A percentile compares a stretch with the other conserved stretches of the same genome.
Conservation (phyloP, 2,113 vertebrate species). For the Amblyopsis rosae region DNA sequence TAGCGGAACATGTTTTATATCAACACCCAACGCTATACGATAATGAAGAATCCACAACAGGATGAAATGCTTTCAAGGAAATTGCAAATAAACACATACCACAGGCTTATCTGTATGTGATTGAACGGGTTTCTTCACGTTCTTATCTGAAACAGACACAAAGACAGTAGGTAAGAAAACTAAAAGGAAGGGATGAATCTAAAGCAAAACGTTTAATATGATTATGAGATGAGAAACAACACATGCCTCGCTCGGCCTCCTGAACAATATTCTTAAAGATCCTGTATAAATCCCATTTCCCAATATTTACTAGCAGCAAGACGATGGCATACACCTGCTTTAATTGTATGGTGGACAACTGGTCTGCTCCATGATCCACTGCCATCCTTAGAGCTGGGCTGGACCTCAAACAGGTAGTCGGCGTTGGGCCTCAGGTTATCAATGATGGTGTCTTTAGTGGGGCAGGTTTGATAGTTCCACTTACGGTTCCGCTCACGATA, state of each 20-base stretch:
- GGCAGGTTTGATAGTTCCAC: slow-evolving; percentile 94
- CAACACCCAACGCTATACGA: not conserved
- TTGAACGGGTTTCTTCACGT: slow-evolving; percentile 53
- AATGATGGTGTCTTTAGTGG: slow-evolving; percentile 89
- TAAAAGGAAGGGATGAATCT: slow-evolving; percentile 13
- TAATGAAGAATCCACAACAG: not conserved
- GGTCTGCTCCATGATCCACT: slow-evolving; percentile 88
- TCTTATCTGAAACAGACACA: slow-evolving; percentile 58
- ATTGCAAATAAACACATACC: slow-evolving; percentile 54
- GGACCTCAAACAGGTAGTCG: slow-evolving; percentile 92
- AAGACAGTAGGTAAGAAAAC: slow-evolving; percentile 18
- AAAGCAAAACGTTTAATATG: slow-evolving; percentile 27
- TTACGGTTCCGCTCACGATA: slow-evolving; percentile 92
- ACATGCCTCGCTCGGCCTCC: not conserved
- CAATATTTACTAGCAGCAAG: not conserved
- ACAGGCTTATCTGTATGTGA: slow-evolving; percentile 24
- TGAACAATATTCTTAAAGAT: slow-evolving; percentile 15
- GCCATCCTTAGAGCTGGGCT: slow-evolving; percentile 78
- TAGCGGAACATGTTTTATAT: not conserved
- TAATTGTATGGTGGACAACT: slow-evolving; percentile 81
- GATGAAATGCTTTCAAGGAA: not conserved
- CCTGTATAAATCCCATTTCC: not conserved
- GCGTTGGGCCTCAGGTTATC: slow-evolving; percentile 90
- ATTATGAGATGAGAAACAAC: slow-evolving; percentile 8
- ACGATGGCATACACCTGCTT: not conserved